phyloP scores from a whole-genome alignment of 1,140 invertebrate genomes.

The Euwallacea similis region DNA sequence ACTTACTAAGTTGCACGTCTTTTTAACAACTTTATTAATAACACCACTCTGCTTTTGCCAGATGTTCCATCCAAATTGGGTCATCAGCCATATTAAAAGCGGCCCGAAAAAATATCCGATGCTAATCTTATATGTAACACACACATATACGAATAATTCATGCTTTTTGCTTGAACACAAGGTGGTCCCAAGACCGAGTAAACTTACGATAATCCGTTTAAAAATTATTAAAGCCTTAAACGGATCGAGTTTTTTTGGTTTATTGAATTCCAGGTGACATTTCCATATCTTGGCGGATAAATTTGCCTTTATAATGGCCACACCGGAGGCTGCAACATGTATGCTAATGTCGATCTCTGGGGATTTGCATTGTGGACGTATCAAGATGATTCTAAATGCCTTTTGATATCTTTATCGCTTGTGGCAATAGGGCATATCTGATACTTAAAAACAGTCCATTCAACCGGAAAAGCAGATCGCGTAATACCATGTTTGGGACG shows the following conservation, averaged over 20 bases:
- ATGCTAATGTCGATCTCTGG: no score
- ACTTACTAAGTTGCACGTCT: no score
- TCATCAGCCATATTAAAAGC: conserved; percentile 13
- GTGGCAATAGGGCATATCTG: no score
- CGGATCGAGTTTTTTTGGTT: conserved; percentile 1
- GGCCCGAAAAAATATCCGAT: conserved; percentile 1
- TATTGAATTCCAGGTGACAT: conserved; percentile 8
- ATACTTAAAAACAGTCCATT: no score
- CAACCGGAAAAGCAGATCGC: no score
- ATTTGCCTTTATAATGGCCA: conserved; percentile 6
- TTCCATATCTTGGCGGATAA: background rate
- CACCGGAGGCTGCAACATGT: background rate
- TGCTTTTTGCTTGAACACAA: background rate
- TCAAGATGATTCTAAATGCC: no score
- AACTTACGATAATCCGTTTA: background rate
- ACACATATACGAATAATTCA: conserved; percentile 1
- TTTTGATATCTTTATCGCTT: no score
- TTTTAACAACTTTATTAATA: conserved; percentile 6
- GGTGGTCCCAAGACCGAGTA: conserved; percentile 2
- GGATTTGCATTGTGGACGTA: no score
- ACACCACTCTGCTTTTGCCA: conserved; percentile 1
- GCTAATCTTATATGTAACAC: conserved; percentile 4
- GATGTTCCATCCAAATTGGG: conserved; percentile 10
- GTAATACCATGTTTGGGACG: no score
- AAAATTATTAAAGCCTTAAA: background rate